Percentiles rank a stretch among this genome's conserved stretches.
phyloP scores from a whole-genome alignment of 2,113 vertebrate genomes.

The Microtus richardsoni region DNA sequence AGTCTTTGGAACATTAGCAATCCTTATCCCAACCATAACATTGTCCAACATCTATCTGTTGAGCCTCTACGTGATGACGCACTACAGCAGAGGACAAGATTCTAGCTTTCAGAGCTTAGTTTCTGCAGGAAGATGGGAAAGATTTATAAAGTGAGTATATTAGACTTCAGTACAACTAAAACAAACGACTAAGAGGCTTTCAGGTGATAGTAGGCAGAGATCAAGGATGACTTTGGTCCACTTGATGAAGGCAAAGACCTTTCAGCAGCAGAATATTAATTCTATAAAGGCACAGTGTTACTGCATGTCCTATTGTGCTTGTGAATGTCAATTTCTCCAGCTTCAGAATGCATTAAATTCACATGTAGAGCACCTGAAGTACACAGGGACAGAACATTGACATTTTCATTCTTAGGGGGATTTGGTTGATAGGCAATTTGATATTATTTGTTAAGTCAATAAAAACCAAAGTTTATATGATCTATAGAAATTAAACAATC shows the following conservation, averaged over 20 bases:
- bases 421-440: not conserved
- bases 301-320: not conserved
- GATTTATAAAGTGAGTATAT: not conserved
- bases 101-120: not conserved
- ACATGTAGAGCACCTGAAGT: not conserved
- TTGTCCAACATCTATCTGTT: not conserved
- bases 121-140: not conserved
- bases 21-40: not conserved
- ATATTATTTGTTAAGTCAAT: constrained; percentile 29
- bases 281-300: not conserved
- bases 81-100: not conserved
- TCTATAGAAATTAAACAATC: constrained; percentile 60
- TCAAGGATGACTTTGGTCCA: not conserved
- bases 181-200: not conserved
- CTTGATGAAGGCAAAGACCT: not conserved
- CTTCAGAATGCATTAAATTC: not conserved
- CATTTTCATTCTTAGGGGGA: not conserved
- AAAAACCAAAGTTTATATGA: not conserved
- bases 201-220: not conserved
- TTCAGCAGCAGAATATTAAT: not conserved
- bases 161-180: not conserved
- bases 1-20: not conserved
- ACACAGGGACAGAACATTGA: not conserved
- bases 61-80: not conserved
- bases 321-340: not conserved